These are phyloP conservation scores for Sarcophilus harrisii DNA, from an alignment of 2,797 vertebrate genomes.

Conservation along the genomic window DNA sequence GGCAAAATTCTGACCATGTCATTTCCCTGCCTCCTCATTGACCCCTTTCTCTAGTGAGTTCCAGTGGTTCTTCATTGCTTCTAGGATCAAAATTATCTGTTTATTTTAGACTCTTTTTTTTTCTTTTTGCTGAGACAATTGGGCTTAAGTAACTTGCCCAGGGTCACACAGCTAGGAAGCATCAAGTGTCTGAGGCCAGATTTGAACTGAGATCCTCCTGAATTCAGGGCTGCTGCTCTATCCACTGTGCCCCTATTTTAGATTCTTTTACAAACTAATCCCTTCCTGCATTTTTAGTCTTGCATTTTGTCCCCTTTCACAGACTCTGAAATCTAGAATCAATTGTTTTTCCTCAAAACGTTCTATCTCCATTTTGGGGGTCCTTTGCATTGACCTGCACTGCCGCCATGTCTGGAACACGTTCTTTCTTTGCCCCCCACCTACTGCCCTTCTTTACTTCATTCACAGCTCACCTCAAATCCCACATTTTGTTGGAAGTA, in stretches of 20 bases:
- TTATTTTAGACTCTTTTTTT: background rate
- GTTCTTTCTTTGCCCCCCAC: background rate
- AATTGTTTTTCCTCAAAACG: background rate
- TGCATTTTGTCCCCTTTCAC: background rate
- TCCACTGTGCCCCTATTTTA: background rate
- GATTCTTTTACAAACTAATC: background rate
- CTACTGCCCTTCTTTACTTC: background rate
- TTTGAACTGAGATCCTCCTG: no score
- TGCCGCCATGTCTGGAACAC: background rate
- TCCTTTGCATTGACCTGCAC: background rate
- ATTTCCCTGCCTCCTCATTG: background rate
- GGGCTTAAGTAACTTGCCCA: no score
- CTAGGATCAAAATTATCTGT: background rate
- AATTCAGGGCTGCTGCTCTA: no score
- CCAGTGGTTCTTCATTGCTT: background rate
- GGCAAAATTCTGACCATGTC: background rate
- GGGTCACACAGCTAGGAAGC: no score
- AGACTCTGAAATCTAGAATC: background rate
- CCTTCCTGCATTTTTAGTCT: background rate
- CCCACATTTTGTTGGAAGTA: background rate
- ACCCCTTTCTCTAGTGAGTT: background rate
- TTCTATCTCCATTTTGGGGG: background rate
- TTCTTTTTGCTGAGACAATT: no score
- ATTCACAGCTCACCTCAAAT: background rate
- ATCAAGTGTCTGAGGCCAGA: no score